phyloP scores from a whole-genome alignment of 1,140 invertebrate species.

The Leptinotarsa texana region DNA sequence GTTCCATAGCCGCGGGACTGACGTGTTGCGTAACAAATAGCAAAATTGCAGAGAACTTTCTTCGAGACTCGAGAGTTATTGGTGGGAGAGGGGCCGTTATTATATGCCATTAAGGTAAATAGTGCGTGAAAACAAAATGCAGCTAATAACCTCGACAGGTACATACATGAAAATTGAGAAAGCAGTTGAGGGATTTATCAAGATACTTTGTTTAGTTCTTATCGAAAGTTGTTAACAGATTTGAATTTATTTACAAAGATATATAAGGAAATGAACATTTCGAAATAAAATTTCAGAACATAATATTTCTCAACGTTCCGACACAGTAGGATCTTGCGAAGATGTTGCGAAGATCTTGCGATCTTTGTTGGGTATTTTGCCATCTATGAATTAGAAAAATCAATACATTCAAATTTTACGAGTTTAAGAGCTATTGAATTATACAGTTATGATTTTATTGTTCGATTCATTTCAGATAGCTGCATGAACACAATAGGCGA shows the following conservation, averaged over 20 bases:
- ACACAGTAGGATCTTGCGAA: too few species aligned
- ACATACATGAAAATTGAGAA: neutral
- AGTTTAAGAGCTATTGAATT: neutral
- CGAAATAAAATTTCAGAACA: too few species aligned
- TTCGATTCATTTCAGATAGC: neutral
- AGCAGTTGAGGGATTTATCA: neutral
- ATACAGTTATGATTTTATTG: neutral
- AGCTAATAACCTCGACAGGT: neutral
- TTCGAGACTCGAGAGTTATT: neutral
- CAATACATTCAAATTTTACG: too few species aligned
- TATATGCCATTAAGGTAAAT: neutral
- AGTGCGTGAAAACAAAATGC: constrained; percentile 4
- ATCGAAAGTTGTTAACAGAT: too few species aligned
- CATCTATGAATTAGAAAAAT: too few species aligned
- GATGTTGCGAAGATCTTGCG: too few species aligned
- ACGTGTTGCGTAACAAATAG: neutral
- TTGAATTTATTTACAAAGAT: too few species aligned
- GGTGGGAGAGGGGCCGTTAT: neutral
- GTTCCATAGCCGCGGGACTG: neutral
- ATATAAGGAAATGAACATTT: too few species aligned
- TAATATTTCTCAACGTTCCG: too few species aligned
- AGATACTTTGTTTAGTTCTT: too few species aligned
- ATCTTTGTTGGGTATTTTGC: too few species aligned
- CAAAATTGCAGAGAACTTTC: constrained; percentile 3
- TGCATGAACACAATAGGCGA: constrained; percentile 5